Base-by-base conservation (phyloP, 2,888 invertebrate genomes). In the Tipula unca region DNA sequence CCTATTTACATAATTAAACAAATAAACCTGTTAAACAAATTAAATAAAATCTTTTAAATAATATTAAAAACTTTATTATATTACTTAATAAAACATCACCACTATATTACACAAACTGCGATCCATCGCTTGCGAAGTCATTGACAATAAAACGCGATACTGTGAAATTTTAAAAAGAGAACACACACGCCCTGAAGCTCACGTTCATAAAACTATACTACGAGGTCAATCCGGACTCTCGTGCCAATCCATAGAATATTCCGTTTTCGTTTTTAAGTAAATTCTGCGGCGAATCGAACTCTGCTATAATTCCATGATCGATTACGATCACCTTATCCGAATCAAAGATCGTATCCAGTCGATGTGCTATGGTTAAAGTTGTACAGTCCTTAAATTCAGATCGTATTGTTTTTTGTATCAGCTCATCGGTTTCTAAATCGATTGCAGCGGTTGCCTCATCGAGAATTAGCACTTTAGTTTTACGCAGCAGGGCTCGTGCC, bases 341-440 rank as follows among this genome's bases (percentile, higher is more conserved):
- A 91, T 96, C 96, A 93, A 96, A 94, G 88, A 97, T 96, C 36
- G 96, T 97, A 90, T 96, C 96, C 85, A 97, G 93, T 3, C 96
- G 93, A 91, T 97, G 96, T 35, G 96, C 96, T 89, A 97, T 96
- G 0, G 96, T 96, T 69, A 97, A 93, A 86, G 97, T 94, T 10
- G 96, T 97, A 90, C 95, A 95, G 87, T 95, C 92, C 86, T 93
- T 93, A 90, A 97, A 97, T 90, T 96, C 95, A 48, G 93, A 93
- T 29, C 95, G 93, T 89, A 97, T 97, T 3, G 97, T 97, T 89
- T 93, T 95, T 88, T 91, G 91, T 87, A 92, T 92, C 8, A 92
- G 89, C 87, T 92, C 91, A 88, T 92, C 92, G 0, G 92, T 92
- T 88, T 92, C 92, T 82, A 92, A 88, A 89, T 92, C 92, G 13